These are phyloP conservation scores for Pseudoips prasinana DNA, from an alignment of 2,888 invertebrate species.

Conservation along the genomic window DNA sequence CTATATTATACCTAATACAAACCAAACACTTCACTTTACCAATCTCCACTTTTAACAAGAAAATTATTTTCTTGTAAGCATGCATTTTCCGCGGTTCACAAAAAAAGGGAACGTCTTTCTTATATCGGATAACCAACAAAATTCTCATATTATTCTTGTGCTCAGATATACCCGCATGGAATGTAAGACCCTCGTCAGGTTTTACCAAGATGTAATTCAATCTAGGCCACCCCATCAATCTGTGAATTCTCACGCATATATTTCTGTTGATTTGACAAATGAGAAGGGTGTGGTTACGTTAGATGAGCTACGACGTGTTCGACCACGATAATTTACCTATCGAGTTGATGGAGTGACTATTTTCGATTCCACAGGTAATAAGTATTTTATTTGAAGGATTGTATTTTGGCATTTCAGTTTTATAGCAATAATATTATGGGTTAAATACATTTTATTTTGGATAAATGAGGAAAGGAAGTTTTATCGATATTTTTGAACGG, in stretches of 20 bases:
- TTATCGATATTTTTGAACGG: too few species aligned
- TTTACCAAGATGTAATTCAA: constrained; percentile 78
- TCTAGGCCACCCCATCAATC: constrained; percentile 79
- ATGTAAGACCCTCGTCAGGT: constrained; percentile 78
- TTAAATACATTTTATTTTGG: too few species aligned
- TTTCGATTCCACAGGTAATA: too few species aligned
- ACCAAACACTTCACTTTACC: too few species aligned
- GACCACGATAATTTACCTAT: constrained; percentile 50
- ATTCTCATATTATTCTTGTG: constrained; percentile 70
- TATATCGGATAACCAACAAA: constrained; percentile 53
- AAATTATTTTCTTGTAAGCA: constrained; percentile 19
- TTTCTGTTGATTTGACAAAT: constrained; percentile 82
- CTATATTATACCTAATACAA: too few species aligned
- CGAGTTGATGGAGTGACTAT: constrained; percentile 5
- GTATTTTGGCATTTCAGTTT: too few species aligned
- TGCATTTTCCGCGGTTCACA: constrained; percentile 18
- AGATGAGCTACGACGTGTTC: constrained; percentile 53
- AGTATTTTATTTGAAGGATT: too few species aligned
- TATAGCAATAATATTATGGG: too few species aligned
- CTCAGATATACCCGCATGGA: constrained; percentile 61
- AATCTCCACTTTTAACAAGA: not conserved
- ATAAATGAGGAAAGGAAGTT: too few species aligned
- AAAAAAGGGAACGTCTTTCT: constrained; percentile 31
- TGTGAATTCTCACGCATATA: constrained; percentile 79
- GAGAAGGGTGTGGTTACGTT: constrained; percentile 71